phyloP scores from a whole-genome alignment of 2,113 vertebrate species.

The Pachypanchax playfairii region DNA sequence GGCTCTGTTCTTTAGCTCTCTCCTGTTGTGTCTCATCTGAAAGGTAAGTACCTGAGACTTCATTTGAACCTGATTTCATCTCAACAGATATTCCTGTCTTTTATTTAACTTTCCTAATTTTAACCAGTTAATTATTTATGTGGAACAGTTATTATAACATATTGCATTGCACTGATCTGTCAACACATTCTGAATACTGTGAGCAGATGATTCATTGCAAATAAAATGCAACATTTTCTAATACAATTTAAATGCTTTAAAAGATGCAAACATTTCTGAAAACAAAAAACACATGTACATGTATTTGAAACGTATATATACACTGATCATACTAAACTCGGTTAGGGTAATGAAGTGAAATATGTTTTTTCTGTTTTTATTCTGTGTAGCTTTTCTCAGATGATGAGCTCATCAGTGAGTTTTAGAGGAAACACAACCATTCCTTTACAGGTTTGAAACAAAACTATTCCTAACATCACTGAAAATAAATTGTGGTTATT shows the following conservation, averaged over 20 bases:
- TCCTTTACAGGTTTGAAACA: slow-evolving; percentile 42
- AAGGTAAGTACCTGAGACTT: slow-evolving; percentile 38
- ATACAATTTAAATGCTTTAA: no score
- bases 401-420: slow-evolving; percentile 63
- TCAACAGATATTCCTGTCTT: not conserved
- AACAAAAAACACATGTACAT: no score
- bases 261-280: no score
- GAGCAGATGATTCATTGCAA: no score
- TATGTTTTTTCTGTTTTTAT: no score
- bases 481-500: not conserved
- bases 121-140: not conserved
- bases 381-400: not conserved
- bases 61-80: not conserved
- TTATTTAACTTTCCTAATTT: not conserved
- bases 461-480: not conserved
- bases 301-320: no score
- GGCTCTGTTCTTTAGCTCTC: fast-evolving
- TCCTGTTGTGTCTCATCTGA: slow-evolving; percentile 3
- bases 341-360: not conserved
- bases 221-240: no score
- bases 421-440: slow-evolving; percentile 46
- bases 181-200: no score
- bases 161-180: no score
- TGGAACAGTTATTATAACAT: not conserved
- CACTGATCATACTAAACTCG: not conserved